Conservation (phyloP, 2,113 vertebrate genomes). For the Dipodomys stephensi region DNA sequence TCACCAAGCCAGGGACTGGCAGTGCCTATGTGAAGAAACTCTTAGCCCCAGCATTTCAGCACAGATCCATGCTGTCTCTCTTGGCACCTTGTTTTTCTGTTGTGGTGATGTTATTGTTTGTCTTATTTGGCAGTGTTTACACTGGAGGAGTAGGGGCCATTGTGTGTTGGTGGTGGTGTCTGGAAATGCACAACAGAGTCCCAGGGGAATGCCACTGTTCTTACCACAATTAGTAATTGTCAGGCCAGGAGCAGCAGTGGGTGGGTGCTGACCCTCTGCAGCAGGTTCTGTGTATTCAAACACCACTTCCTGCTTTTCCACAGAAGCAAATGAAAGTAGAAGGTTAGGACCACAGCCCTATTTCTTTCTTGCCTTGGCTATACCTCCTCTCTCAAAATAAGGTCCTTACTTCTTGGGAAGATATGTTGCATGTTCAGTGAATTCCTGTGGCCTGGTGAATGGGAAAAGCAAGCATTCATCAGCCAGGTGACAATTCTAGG, state of each 20-base stretch:
- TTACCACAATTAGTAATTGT: constrained; percentile 81
- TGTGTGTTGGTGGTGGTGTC: constrained; percentile 78
- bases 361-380: neutral
- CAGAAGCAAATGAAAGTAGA: neutral
- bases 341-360: too few relatives aligned
- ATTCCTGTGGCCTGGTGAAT: neutral
- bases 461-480: neutral
- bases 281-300: constrained; percentile 56
- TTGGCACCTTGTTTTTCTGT: constrained; percentile 64
- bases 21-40: neutral
- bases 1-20: neutral
- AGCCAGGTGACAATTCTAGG: neutral
- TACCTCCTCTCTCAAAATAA: too few relatives aligned
- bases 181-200: constrained; percentile 84
- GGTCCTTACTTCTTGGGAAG: neutral
- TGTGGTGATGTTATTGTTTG: constrained; percentile 68
- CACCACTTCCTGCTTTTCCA: constrained; percentile 57
- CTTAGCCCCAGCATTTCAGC: neutral
- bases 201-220: constrained; percentile 77
- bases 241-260: constrained; percentile 66
- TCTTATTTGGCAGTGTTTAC: constrained; percentile 82
- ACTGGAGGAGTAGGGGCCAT: constrained; percentile 78
- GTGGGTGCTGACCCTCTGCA: constrained; percentile 56
- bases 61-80: neutral
- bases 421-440: neutral